A percentile compares a stretch with the other conserved stretches of the same genome.
Evolutionary conservation across 53 echinoderm and acorn worm genomes (phyloP).

Genomic region (Hippasteria phrygiana): DNA sequence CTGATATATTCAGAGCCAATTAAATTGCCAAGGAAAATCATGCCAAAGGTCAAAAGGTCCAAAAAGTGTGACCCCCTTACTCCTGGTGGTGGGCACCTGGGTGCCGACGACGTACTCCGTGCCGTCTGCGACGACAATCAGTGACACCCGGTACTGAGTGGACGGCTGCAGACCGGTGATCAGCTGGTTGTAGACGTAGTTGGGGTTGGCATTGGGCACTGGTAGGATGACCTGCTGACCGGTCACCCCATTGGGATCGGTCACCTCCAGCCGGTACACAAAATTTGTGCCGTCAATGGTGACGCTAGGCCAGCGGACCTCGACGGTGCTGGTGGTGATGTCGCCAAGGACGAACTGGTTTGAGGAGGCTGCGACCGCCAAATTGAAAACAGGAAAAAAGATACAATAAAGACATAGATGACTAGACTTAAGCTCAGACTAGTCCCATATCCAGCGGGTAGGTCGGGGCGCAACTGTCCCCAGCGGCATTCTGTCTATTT

Average conservation of each 20-base stretch:
- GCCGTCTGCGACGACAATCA: slow-evolving; percentile 19
- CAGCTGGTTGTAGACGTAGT: slow-evolving; percentile 40
- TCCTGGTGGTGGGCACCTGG: slow-evolving; percentile 53
- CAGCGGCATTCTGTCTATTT: too few species aligned
- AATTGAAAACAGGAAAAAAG: neutral
- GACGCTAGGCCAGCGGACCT: slow-evolving; percentile 53
- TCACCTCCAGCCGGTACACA: slow-evolving; percentile 30
- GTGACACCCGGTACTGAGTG: slow-evolving; percentile 38
- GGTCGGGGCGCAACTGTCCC: too few species aligned
- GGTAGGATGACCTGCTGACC: neutral
- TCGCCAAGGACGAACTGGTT: slow-evolving; percentile 44
- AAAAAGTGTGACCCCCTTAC: too few species aligned
- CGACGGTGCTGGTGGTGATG: slow-evolving; percentile 35
- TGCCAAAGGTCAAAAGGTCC: too few species aligned
- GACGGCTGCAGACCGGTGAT: slow-evolving; percentile 39
- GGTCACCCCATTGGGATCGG: slow-evolving; percentile 11
- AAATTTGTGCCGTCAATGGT: slow-evolving; percentile 1
- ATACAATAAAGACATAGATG: too few species aligned
- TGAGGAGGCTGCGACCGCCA: slow-evolving; percentile 40
- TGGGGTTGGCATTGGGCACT: slow-evolving; percentile 23
- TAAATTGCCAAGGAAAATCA: too few species aligned
- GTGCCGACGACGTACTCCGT: slow-evolving; percentile 42
- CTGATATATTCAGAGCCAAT: too few species aligned
- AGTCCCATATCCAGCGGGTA: too few species aligned
- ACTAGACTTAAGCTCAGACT: too few species aligned